phyloP scores from a whole-genome alignment of 2,888 invertebrate species.

The Neoaliturus tenellus region DNA sequence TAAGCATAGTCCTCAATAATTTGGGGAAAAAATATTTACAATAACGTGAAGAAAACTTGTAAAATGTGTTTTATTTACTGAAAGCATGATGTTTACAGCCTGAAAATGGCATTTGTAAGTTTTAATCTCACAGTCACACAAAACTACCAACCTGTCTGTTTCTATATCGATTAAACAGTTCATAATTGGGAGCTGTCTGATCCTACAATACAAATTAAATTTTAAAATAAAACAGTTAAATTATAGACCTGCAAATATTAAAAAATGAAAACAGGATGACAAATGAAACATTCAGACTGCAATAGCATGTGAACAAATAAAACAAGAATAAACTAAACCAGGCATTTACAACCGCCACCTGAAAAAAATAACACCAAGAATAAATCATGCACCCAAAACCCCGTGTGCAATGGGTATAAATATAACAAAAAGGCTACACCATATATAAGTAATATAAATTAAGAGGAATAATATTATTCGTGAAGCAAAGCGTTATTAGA shows the following conservation, averaged over 20 bases:
- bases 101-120: neutral
- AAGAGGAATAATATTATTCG: too few relatives aligned
- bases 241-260: neutral
- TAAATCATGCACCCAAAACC: neutral
- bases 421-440: too few relatives aligned
- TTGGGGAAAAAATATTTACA: neutral
- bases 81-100: neutral
- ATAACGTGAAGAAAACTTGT: neutral
- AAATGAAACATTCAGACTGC: neutral
- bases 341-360: neutral
- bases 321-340: neutral
- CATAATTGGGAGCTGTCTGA: conserved; percentile 51
- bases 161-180: conserved; percentile 54
- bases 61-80: neutral
- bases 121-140: neutral
- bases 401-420: neutral
- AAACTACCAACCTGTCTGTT: conserved; percentile 41
- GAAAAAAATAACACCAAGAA: neutral
- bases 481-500: too few relatives aligned
- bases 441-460: too few relatives aligned
- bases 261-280: neutral
- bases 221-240: conserved; percentile 5
- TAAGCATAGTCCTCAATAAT: too few relatives aligned
- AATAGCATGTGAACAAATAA: neutral
- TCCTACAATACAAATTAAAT: conserved; percentile 47